These are phyloP conservation scores for Cephalotes varians DNA, from an alignment of 2,888 invertebrate species.

Conservation along the genomic window DNA sequence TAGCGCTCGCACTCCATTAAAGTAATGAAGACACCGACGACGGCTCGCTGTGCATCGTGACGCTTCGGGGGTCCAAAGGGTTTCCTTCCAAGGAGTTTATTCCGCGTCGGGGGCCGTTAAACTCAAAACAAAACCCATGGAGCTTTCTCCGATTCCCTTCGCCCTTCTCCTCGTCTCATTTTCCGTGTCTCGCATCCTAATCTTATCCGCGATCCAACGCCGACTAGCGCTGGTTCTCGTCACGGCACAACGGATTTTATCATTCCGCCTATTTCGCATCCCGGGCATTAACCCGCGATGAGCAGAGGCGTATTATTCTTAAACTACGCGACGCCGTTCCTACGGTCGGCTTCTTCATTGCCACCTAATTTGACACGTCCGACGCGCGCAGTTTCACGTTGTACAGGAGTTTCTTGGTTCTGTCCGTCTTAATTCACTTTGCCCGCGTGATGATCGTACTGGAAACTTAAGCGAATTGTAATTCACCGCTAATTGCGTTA, in stretches of 20 bases:
- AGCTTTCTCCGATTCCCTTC: slow-evolving; percentile 31
- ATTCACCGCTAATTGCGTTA: slow-evolving; percentile 42
- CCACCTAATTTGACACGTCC: slow-evolving; percentile 70
- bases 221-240: slow-evolving; percentile 52
- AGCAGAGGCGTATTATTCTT: slow-evolving; percentile 69
- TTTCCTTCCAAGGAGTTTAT: slow-evolving; percentile 83
- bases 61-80: slow-evolving; percentile 79
- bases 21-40: slow-evolving; percentile 84
- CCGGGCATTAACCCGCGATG: slow-evolving; percentile 69
- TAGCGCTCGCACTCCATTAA: slow-evolving; percentile 82
- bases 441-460: slow-evolving; percentile 36
- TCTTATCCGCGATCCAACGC: slow-evolving; percentile 63
- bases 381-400: slow-evolving; percentile 44
- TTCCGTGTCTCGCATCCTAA: slow-evolving; percentile 63
- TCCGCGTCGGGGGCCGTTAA: slow-evolving; percentile 79
- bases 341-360: slow-evolving; percentile 63
- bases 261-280: slow-evolving; percentile 75
- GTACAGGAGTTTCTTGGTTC: slow-evolving; percentile 2
- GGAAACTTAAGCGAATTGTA: slow-evolving; percentile 46
- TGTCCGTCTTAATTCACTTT: slow-evolving; percentile 51
- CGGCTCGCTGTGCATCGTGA: slow-evolving; percentile 62
- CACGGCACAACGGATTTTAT: slow-evolving; percentile 72
- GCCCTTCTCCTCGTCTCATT: slow-evolving; percentile 60
- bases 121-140: slow-evolving; percentile 81
- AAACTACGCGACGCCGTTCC: slow-evolving; percentile 61